Evolutionary conservation across 2,797 vertebrate genomes (phyloP), one percentile per base, ranked within the genome.

Genomic region (Gymnopithys bicolor): DNA sequence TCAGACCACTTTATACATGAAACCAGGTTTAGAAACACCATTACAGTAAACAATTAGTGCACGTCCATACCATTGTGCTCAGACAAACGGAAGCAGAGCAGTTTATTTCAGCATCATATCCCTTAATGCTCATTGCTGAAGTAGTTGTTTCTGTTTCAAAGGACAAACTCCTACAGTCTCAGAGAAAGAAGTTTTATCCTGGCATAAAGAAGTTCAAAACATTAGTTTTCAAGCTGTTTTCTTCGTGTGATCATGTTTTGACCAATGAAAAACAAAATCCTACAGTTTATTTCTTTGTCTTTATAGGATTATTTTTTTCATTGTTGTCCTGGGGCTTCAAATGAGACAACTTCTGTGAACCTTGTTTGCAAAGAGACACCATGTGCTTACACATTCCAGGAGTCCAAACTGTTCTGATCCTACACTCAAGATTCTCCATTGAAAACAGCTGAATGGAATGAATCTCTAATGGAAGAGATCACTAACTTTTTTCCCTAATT

Each of bases 71-170:
- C 51, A 73, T 14, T 79, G 83, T 89, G 51, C 84, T 78, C 82
- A 63, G 78, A 46, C 87, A 81, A 92, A 87, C 76, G 68, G 66
- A 78, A 78, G 79, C 71, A 86, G 71, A 69, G 3, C 56, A 71
- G 68, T 23, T 30, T 68, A 43, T 75, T 88, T 85, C 75, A 68
- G 43, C 32, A 14, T 52, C 90, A 89, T 85, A 48, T 74, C 82
- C 43, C 85, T 80, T 51, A 80, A 41, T 48, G 39, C 52, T 80
- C 43, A 45, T 7, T 89, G 78, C 95, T 91, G 83, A 90, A 94
- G 71, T 9, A 64, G 60, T 69, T 82, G 17, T 79, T 90, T 69
- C 82, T 91, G 39, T 82, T 74, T 80, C 78, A 93, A 78, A 75
- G 55, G 49, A 82, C 27, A 79, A 81, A 93, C 68, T 92, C 78